These are phyloP conservation scores for Percopsis omiscomaycus DNA, from an alignment of 2,797 vertebrate genomes.

Conservation along the genomic window DNA sequence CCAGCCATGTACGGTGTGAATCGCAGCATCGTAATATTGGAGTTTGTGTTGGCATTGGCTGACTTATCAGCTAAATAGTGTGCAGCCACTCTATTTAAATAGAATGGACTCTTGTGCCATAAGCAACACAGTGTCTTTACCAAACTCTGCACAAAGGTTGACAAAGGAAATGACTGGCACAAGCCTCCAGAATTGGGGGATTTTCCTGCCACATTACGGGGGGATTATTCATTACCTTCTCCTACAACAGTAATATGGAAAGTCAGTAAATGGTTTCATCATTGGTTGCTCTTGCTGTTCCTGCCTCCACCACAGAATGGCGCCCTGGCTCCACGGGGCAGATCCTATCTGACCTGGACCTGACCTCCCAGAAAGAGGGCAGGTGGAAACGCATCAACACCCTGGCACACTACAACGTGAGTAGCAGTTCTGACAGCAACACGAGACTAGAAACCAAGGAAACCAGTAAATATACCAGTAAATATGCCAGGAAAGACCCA, in stretches of 20 bases:
- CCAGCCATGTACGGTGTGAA: not conserved
- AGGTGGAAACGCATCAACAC: constrained; percentile 94
- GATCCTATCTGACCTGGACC: constrained; percentile 94
- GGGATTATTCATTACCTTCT: too few relatives aligned
- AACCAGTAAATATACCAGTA: constrained; percentile 16
- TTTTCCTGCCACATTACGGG: too few relatives aligned
- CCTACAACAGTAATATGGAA: too few relatives aligned
- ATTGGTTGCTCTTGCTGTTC: constrained; percentile 1
- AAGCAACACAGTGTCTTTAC: too few relatives aligned
- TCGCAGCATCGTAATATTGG: too few relatives aligned
- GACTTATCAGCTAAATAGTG: not conserved
- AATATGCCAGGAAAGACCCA: constrained; percentile 52
- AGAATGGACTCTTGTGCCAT: too few relatives aligned
- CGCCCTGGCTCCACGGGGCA: constrained; percentile 96
- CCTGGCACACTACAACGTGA: constrained; percentile 97
- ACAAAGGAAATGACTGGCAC: not conserved
- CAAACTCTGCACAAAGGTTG: too few relatives aligned
- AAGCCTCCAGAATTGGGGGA: not conserved
- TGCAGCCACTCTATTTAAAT: not conserved
- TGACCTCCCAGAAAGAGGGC: constrained; percentile 95
- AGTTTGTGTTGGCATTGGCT: too few relatives aligned
- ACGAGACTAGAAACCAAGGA: too few relatives aligned
- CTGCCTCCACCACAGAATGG: constrained; percentile 83
- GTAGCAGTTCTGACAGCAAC: constrained; percentile 41
- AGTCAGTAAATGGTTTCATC: not conserved